Evolutionary conservation across 2,113 vertebrate species (phyloP).

Genomic region (Bombycilla garrulus): DNA sequence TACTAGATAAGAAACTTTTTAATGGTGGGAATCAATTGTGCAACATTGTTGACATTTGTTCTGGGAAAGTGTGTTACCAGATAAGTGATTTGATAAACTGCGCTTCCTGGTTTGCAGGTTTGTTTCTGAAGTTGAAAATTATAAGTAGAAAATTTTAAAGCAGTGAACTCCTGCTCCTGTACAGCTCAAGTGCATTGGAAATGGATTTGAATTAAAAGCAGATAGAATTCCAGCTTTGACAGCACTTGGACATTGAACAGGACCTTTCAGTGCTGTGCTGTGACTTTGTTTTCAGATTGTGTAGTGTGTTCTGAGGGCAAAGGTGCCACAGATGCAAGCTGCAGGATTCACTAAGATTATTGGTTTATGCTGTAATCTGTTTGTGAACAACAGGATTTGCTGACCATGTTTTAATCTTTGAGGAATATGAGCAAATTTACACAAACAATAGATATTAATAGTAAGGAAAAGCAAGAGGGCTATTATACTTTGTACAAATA

Average conservation of each 20-base stretch:
- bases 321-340: background rate
- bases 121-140: background rate
- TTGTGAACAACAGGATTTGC: background rate
- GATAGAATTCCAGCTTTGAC: background rate
- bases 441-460: background rate
- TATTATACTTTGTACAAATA: background rate
- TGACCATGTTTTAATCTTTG: background rate
- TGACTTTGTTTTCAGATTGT: background rate
- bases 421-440: background rate
- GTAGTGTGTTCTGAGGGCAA: background rate
- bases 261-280: background rate
- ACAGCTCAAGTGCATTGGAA: background rate
- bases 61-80: background rate
- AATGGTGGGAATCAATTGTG: background rate
- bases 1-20: background rate
- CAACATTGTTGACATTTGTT: background rate
- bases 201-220: background rate
- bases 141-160: background rate
- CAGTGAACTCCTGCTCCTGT: background rate
- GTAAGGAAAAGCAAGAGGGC: background rate
- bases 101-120: background rate
- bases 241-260: background rate
- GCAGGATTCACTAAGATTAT: background rate
- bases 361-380: background rate
- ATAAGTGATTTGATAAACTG: background rate